Base-by-base conservation (phyloP, 1,140 invertebrate genomes). In the Anagrus nilaparvatae region DNA sequence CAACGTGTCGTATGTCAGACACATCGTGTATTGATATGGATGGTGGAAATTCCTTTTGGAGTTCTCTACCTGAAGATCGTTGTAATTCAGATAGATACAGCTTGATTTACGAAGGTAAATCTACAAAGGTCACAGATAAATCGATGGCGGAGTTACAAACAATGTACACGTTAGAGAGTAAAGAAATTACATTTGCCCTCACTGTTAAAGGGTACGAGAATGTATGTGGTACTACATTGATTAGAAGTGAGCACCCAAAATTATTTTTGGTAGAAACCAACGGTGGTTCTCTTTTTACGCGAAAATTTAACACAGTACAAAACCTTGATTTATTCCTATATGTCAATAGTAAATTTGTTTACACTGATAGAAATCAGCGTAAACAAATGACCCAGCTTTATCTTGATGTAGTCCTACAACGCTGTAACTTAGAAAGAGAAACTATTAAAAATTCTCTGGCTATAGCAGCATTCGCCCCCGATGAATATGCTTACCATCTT, bases 241-340 rank as follows among this genome's bases (percentile, higher is more conserved):
- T 41, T 0, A 10, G 13, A 24, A 55, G 49, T 0, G 51, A 56
- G 31, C 50, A 57, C n/a, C 47, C 48, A 0, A 56, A 52, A 45
- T 8, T 55, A 0, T 32, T 53, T 0, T 47, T 55, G 1, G 7
- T 50, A 2, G 50, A 56, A 24, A 31, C 42, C 7, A 12, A 12
- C 9, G 8, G 23, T 1, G 12, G 42, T 10, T 10, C 40, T 1
- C 31, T n/a, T n/a, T n/a, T n/a, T n/a, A n/a, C n/a, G n/a, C n/a
- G n/a, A n/a, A n/a, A n/a, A n/a, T n/a, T n/a, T n/a, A n/a, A n/a
- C n/a, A n/a, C n/a, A n/a, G n/a, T n/a, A n/a, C n/a, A n/a, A n/a
- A n/a, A n/a, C n/a, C n/a, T n/a, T n/a, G n/a, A n/a, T n/a, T n/a
- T n/a, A n/a, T n/a, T n/a, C n/a, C n/a, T n/a, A n/a, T n/a, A n/a